Evolutionary conservation across 1,140 invertebrate genomes (phyloP).

Genomic region (Sarcophaga bullata): DNA sequence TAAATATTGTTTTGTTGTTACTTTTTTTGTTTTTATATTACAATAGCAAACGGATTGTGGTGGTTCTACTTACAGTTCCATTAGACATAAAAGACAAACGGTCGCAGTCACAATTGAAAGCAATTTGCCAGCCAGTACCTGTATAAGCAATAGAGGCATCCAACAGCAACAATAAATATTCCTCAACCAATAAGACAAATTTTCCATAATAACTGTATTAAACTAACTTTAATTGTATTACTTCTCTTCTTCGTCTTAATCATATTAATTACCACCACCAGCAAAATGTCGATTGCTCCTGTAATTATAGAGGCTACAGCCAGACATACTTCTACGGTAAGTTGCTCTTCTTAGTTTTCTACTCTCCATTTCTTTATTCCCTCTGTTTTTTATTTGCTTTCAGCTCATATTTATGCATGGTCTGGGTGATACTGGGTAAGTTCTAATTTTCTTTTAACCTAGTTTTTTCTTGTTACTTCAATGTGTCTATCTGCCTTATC

Average conservation of each 20-base stretch:
- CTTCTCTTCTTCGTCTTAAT: too few species aligned
- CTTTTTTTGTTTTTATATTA: too few species aligned
- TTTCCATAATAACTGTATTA: too few species aligned
- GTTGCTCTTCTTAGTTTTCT: constrained; percentile 50
- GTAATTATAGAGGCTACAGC: constrained; percentile 79
- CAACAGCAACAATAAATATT: too few species aligned
- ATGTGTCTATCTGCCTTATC: neutral
- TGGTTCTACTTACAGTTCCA: too few species aligned
- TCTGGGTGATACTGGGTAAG: constrained; percentile 76
- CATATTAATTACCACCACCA: neutral
- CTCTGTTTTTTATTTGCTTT: constrained; percentile 54
- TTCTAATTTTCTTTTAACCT: constrained; percentile 23
- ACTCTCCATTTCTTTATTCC: neutral
- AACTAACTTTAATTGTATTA: too few species aligned
- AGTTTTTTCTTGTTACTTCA: neutral
- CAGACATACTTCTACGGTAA: constrained; percentile 83
- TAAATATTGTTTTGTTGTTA: too few species aligned
- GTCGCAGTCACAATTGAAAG: too few species aligned
- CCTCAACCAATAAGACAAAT: too few species aligned
- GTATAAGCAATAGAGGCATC: too few species aligned
- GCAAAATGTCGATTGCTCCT: constrained; percentile 71
- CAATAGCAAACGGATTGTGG: too few species aligned
- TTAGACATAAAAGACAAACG: too few species aligned
- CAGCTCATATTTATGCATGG: constrained; percentile 79
- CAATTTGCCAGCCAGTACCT: neutral